These are phyloP conservation scores for Paramuricea clavata DNA, from an alignment of 92 coral and sea anemone species.

Conservation along the genomic window DNA sequence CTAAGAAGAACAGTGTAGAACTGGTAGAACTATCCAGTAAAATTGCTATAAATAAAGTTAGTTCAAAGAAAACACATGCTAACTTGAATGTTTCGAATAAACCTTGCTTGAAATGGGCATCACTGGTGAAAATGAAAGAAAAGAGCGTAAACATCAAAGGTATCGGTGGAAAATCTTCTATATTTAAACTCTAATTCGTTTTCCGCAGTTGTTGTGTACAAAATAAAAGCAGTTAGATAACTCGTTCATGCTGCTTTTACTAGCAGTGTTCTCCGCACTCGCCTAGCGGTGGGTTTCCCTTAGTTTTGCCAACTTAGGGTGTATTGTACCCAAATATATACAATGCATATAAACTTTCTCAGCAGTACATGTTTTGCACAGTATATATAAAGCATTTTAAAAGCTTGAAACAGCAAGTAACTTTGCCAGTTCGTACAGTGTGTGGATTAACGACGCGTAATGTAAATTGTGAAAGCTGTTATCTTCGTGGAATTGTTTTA, in stretches of 20 bases:
- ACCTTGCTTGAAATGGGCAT: no score
- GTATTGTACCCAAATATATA: neutral
- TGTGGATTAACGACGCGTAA: neutral
- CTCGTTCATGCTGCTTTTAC: constrained; percentile 1
- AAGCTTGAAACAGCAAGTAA: neutral
- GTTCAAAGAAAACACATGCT: neutral
- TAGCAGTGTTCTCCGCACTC: neutral
- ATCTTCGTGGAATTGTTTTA: neutral
- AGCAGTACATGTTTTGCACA: neutral
- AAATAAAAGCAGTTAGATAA: neutral
- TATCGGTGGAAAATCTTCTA: neutral
- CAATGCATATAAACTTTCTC: neutral
- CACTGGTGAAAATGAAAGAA: neutral
- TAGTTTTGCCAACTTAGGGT: neutral
- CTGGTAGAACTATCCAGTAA: no score
- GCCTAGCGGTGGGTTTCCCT: neutral
- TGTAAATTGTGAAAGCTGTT: neutral
- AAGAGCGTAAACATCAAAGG: neutral
- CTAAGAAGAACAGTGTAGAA: no score
- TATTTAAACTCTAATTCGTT: neutral
- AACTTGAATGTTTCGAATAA: no score
- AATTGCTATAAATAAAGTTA: no score
- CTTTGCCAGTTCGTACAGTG: neutral
- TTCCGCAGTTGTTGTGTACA: neutral
- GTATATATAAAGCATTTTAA: neutral